These are phyloP conservation scores for Drosophila elegans DNA, from an alignment of 1,140 invertebrate genomes.

Conservation along the genomic window DNA sequence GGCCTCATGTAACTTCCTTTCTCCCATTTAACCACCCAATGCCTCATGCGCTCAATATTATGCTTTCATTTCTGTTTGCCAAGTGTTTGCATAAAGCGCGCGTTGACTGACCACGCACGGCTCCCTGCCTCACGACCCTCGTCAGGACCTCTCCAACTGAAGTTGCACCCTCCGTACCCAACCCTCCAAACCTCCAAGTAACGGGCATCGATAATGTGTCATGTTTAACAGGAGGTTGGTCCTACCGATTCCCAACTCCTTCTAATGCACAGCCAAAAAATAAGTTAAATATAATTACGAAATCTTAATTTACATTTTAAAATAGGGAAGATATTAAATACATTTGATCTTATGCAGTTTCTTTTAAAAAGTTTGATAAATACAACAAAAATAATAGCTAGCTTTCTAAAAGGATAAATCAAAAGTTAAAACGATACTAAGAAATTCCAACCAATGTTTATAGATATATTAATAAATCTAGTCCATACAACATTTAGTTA, in stretches of 20 bases:
- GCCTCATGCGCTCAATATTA: conserved; percentile 62
- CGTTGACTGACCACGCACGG: conserved; percentile 53
- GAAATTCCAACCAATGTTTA: too few species aligned
- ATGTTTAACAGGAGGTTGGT: conserved; percentile 43
- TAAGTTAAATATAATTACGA: too few species aligned
- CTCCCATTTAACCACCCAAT: conserved; percentile 2
- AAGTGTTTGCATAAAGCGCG: conserved; percentile 77
- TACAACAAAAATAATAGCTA: too few species aligned
- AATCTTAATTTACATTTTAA: too few species aligned
- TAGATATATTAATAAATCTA: too few species aligned
- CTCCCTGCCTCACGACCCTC: not conserved
- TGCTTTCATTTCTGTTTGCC: conserved; percentile 79
- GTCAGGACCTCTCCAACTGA: not conserved
- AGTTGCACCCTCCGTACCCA: not conserved
- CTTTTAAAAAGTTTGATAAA: too few species aligned
- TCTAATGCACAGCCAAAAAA: not conserved
- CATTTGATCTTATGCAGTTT: too few species aligned
- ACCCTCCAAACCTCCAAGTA: conserved; percentile 2
- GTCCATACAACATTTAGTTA: too few species aligned
- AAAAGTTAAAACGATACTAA: too few species aligned
- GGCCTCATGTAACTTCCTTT: conserved; percentile 43
- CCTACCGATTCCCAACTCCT: conserved; percentile 3
- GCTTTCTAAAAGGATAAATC: too few species aligned
- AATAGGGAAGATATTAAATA: too few species aligned
- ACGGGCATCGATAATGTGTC: conserved; percentile 70